Percentiles rank a stretch among this genome's conserved stretches.
These are phyloP conservation scores for Phortica variegata DNA, from an alignment of 1,140 invertebrate species.

Conservation along the genomic window DNA sequence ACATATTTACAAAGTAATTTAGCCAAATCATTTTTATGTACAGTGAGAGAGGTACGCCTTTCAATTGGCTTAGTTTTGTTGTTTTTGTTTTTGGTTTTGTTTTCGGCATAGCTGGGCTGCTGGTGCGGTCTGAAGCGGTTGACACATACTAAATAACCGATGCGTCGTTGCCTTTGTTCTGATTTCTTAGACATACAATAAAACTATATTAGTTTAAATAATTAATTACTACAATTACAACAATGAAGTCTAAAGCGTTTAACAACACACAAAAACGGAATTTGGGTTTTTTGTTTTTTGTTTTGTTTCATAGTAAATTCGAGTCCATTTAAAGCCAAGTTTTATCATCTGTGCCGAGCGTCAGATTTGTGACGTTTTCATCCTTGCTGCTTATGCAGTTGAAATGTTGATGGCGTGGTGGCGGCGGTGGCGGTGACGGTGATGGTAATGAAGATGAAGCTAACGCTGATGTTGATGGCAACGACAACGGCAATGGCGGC, in stretches of 20 bases:
- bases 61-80: too few relatives aligned
- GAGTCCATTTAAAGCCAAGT: conserved; percentile 47
- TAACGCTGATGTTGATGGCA: conserved; percentile 36
- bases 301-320: too few relatives aligned
- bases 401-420: background rate
- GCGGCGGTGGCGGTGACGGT: background rate
- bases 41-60: too few relatives aligned
- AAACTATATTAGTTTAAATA: conserved; percentile 6
- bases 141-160: too few relatives aligned
- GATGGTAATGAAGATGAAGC: conserved; percentile 23
- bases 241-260: conserved; percentile 1
- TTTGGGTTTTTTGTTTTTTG: too few relatives aligned
- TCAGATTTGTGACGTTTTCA: background rate
- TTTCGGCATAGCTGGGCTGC: too few relatives aligned
- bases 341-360: conserved; percentile 30
- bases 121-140: too few relatives aligned
- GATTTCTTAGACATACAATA: conserved; percentile 4
- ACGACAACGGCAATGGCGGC: conserved; percentile 25
- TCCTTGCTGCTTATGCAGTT: conserved; percentile 3
- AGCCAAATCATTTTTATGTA: too few relatives aligned
- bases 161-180: too few relatives aligned
- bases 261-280: too few relatives aligned
- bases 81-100: too few relatives aligned
- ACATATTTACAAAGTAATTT: too few relatives aligned
- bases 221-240: conserved; percentile 3